Evolutionary conservation across 2,888 invertebrate genomes (phyloP).

Genomic region (Mactromeris polynyma): DNA sequence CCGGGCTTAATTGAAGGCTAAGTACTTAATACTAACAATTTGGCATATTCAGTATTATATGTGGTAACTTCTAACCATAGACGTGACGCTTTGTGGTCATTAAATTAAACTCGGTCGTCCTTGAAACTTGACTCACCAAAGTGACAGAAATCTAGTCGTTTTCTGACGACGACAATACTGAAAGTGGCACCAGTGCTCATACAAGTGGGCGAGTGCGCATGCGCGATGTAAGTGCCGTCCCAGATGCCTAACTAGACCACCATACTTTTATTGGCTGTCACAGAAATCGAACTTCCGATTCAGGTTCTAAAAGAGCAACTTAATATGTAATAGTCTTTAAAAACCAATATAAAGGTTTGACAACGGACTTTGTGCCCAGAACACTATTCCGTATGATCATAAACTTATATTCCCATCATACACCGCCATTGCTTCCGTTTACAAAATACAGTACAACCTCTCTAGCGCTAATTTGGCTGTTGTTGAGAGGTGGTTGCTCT

Average conservation of each 20-base stretch:
- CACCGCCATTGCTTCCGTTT: too few species aligned
- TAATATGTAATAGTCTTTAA: not conserved
- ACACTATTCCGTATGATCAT: too few species aligned
- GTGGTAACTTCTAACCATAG: slow-evolving; percentile 27
- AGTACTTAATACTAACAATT: slow-evolving; percentile 14
- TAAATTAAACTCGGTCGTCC: slow-evolving; percentile 15
- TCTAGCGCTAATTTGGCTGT: too few species aligned
- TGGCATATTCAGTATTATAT: slow-evolving; percentile 41
- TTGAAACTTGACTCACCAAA: slow-evolving; percentile 16
- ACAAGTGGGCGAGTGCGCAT: not conserved
- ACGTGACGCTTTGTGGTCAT: slow-evolving; percentile 22
- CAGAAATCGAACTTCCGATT: not conserved
- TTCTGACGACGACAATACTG: not conserved
- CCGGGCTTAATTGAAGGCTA: slow-evolving; percentile 32
- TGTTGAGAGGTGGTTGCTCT: too few species aligned
- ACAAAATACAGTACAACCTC: too few species aligned
- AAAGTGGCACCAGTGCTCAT: not conserved
- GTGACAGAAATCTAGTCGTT: not conserved
- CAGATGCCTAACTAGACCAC: not conserved
- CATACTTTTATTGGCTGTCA: not conserved
- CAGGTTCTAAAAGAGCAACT: not conserved
- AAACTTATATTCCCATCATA: too few species aligned
- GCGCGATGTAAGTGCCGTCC: not conserved
- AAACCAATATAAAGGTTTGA: not conserved
- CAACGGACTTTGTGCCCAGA: too few species aligned